Percentiles rank a stretch among this genome's conserved stretches.
phyloP scores from a whole-genome alignment of 1,140 invertebrate genomes.

The Trypoxylus dichotomus region DNA sequence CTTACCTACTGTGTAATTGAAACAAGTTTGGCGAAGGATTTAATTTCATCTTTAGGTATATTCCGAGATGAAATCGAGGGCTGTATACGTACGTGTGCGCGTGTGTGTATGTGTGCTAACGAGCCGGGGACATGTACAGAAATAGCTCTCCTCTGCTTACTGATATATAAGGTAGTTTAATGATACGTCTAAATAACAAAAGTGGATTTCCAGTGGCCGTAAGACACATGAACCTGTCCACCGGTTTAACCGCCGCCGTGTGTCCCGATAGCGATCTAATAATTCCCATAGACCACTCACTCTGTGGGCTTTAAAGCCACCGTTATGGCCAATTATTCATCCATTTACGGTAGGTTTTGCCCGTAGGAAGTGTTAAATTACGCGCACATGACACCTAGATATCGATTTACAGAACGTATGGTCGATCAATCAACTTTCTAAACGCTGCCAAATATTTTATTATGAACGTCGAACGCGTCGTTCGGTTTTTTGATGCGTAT shows the following conservation, averaged over 20 bases:
- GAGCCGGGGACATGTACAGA: conserved; percentile 25
- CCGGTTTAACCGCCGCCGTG: conserved; percentile 15
- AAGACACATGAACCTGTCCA: conserved; percentile 30
- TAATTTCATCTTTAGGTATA: background rate
- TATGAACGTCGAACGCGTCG: background rate
- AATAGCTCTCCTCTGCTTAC: conserved; percentile 9
- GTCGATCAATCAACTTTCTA: conserved; percentile 21
- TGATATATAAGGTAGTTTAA: conserved; percentile 27
- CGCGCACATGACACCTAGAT: conserved; percentile 27
- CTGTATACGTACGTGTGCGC: background rate
- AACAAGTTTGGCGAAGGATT: conserved; percentile 23
- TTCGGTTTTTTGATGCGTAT: background rate
- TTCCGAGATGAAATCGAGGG: background rate
- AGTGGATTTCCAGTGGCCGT: conserved; percentile 29
- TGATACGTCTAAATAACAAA: conserved; percentile 26
- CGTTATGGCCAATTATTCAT: conserved; percentile 29
- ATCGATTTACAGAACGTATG: conserved; percentile 20
- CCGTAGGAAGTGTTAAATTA: conserved; percentile 26
- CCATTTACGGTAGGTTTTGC: conserved; percentile 23
- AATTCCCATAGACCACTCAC: conserved; percentile 25
- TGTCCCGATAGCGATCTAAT: conserved; percentile 28
- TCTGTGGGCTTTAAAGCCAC: conserved; percentile 29
- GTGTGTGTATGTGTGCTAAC: background rate
- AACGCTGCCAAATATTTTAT: conserved; percentile 19
- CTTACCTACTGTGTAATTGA: conserved; percentile 26